Base-by-base conservation (phyloP, 2,888 invertebrate species). In the Aproaerema taeniolella region DNA sequence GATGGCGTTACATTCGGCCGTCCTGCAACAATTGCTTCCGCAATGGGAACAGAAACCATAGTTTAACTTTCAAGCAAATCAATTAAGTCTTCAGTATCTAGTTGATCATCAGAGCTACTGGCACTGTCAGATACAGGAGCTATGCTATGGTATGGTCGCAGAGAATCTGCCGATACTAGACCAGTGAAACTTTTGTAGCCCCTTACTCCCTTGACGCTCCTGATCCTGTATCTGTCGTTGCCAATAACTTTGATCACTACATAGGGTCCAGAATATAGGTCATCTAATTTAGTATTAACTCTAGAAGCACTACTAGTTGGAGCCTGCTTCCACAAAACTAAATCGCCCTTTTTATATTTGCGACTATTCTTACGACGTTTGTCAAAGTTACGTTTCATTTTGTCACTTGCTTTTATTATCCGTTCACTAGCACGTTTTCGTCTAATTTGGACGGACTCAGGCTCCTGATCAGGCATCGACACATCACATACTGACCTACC, bases 141-240 rank as follows among this genome's bases (percentile, higher is more conserved):
- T 24, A 38, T 25, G 13, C 52, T 51, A 4, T 12, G 12, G 31
- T 54, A 53, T 0, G 50, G 48, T 15, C 52, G 14, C 8, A 50
- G n/a, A 6, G 49, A 40, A 35, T 55, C 53, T 5, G 46, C 46
- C 2, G 46, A 31, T 1, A 50, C 48, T 4, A 52, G 11, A 2
- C 46, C 49, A 1, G 41, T 45, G 39, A 54, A 54, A 1, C 34
- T 39, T 25, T 52, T 56, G n/a, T 55, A 56, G 0, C 52, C 53
- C 17, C 49, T 38, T 2, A 57, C 11, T 0, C 55, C 57, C 33
- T 55, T 57, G 0, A 57, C 48, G 16, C 54, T 55, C 2, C 51
- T 38, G 1, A 58, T 57, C 35, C 34, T 45, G 30, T 58, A 58
- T 43, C 55, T 44, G 29, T 54, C 55, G 36, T 58, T 59, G 9